phyloP scores from a whole-genome alignment of 2,888 invertebrate genomes.

The Machimus rusticus region DNA sequence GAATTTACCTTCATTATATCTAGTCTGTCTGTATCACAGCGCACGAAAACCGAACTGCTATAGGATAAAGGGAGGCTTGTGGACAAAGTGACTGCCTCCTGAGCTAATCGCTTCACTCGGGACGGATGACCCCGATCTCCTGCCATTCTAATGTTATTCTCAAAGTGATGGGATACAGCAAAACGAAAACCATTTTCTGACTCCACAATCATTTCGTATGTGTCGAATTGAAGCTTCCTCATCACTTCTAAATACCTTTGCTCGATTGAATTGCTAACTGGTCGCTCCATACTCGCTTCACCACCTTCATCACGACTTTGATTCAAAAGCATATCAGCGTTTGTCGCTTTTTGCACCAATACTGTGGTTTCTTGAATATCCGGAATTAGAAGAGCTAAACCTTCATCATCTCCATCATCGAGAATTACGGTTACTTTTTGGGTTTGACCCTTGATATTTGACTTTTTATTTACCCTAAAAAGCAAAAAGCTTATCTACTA shows the following conservation, averaged over 20 bases:
- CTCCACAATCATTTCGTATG: conserved; percentile 91
- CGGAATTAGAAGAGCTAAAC: conserved; percentile 85
- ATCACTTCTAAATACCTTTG: conserved; percentile 86
- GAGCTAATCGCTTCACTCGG: conserved; percentile 89
- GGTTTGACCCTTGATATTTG: conserved; percentile 63
- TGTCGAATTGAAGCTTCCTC: conserved; percentile 90
- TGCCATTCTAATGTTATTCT: conserved; percentile 83
- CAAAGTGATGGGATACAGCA: conserved; percentile 88
- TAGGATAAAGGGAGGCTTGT: conserved; percentile 91
- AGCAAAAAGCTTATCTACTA: background rate
- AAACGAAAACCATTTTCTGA: conserved; percentile 79
- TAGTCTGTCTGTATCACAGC: conserved; percentile 91
- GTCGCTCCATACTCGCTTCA: conserved; percentile 61
- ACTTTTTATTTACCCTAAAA: conserved; percentile 70
- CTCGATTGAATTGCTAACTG: conserved; percentile 69
- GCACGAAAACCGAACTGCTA: conserved; percentile 93
- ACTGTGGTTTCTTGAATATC: conserved; percentile 77
- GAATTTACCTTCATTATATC: conserved; percentile 88
- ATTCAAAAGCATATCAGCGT: conserved; percentile 56
- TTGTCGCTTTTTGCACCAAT: conserved; percentile 60
- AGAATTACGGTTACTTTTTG: conserved; percentile 61
- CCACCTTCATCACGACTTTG: conserved; percentile 51
- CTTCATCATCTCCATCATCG: conserved; percentile 87
- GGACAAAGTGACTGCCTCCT: conserved; percentile 92
- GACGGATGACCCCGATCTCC: conserved; percentile 87